Conservation (phyloP, 2,113 vertebrate genomes). For the Myiozetetes cayanensis region DNA sequence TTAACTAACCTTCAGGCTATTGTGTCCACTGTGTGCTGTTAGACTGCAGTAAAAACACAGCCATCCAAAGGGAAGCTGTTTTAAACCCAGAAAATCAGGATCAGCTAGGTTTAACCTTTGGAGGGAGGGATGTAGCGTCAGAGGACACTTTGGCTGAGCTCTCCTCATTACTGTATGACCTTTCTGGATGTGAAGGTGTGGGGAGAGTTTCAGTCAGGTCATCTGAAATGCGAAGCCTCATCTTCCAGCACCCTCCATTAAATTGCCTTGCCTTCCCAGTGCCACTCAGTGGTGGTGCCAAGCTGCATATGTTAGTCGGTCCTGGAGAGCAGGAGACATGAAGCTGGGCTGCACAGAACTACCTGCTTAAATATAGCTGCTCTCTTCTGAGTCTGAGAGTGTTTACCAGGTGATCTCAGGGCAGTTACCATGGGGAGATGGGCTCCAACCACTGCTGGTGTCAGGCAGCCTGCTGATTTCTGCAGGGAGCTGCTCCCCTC, state of each 20-base stretch:
- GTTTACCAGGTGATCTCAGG: not conserved
- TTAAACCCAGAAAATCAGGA: not conserved
- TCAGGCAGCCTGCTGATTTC: not conserved
- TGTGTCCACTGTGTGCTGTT: not conserved
- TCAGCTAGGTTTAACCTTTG: not conserved
- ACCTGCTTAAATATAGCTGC: not conserved
- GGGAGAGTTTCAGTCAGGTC: not conserved
- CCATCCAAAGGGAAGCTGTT: not conserved
- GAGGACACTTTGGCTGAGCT: not conserved
- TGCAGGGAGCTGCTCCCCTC: not conserved
- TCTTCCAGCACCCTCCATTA: not conserved
- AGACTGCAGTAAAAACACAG: not conserved
- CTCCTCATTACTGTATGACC: not conserved
- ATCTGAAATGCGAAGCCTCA: not conserved
- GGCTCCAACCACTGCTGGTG: not conserved
- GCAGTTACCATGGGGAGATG: not conserved
- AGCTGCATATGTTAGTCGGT: not conserved
- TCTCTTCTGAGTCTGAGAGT: fast-evolving
- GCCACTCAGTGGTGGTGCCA: not conserved
- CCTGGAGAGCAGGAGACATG: not conserved
- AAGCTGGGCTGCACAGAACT: not conserved
- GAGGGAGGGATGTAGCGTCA: fast-evolving
- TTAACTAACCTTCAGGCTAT: not conserved
- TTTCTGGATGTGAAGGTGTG: not conserved
- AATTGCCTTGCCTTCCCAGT: not conserved